Evolutionary conservation across 2,888 invertebrate species (phyloP), one percentile per base, ranked within the genome.

Genomic region (Anagyrus pseudococci): DNA sequence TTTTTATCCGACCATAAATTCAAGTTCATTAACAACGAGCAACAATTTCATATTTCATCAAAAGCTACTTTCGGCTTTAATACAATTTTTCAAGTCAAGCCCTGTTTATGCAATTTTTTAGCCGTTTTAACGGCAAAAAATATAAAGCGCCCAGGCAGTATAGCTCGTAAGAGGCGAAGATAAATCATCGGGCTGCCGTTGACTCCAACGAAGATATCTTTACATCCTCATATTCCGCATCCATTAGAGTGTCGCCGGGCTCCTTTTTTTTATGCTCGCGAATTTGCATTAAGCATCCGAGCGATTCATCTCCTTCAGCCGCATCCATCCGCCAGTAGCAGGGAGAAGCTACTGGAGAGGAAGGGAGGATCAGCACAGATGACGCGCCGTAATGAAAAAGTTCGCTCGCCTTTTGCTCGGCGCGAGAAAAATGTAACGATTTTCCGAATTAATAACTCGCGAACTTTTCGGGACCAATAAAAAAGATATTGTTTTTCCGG

Each of bases 241-340:
- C 61, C 55, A 65, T 58, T 65, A 61, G 22, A 26, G 46, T 61
- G 54, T 58, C 53, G 22, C 40, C 25, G n/a, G 25, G 23, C n/a
- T 15, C 54, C 56, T 50, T 61, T 29, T 44, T 1, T 19, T 26
- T 58, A 54, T 64, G 61, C 53, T 60, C 26, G 22, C 33, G 50
- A 57, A 62, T 66, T 66, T 66, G 59, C 66, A 62, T 66, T 58
- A 62, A 59, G 50, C 55, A 59, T 62, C 46, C 37, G n/a, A 22
- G 55, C 62, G 52, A 66, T 59, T 66, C 48, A 66, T 66, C 62
- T 56, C 66, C 56, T 66, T 66, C 66, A 66, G 25, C 37, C 48
- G 17, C 62, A 66, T n/a, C 15, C 41, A 52, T 17, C 4, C 4
- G 7, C 41, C 43, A 40, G 46, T 13, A 57, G 53, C 25, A 50